Evolutionary conservation across 2,113 vertebrate species (phyloP).

Genomic region (Rhinogobius similis): DNA sequence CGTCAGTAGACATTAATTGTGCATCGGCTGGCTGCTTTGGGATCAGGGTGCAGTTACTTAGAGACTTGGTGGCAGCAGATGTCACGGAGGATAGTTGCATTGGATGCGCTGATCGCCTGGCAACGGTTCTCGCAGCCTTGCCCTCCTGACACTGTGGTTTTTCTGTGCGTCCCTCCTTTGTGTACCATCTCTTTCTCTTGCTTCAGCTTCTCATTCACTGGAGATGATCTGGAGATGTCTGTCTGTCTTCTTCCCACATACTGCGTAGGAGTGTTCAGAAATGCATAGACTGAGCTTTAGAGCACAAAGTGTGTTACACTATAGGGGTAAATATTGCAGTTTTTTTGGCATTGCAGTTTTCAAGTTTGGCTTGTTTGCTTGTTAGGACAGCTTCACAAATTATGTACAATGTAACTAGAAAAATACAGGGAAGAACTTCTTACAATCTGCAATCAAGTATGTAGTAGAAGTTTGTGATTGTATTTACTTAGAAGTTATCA

Average conservation of each 20-base stretch:
- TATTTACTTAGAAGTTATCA: too few species aligned
- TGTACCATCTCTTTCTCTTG: slow-evolving; percentile 34
- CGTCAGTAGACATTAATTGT: slow-evolving; percentile 69
- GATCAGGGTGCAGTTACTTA: slow-evolving; percentile 54
- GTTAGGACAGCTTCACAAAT: slow-evolving; percentile 23
- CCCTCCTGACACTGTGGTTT: slow-evolving; percentile 15
- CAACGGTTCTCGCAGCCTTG: slow-evolving; percentile 41
- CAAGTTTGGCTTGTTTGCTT: neutral
- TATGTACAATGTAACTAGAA: neutral
- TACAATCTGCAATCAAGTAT: neutral
- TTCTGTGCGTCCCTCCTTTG: slow-evolving; percentile 33
- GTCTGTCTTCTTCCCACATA: slow-evolving; percentile 50
- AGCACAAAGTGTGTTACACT: slow-evolving; percentile 16
- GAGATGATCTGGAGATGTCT: slow-evolving; percentile 55
- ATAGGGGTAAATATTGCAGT: neutral
- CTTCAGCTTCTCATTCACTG: slow-evolving; percentile 46
- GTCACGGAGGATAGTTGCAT: slow-evolving; percentile 65
- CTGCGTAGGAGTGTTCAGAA: slow-evolving; percentile 48
- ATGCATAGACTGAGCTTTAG: slow-evolving; percentile 32
- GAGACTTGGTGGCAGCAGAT: slow-evolving; percentile 65
- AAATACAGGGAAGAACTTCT: too few species aligned
- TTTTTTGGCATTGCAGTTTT: slow-evolving; percentile 20
- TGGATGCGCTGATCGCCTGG: slow-evolving; percentile 56
- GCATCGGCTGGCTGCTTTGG: slow-evolving; percentile 60
- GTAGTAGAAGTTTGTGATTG: neutral